Evolutionary conservation across 2,797 vertebrate genomes (phyloP).

Genomic region (Sebastes hopkinsi): DNA sequence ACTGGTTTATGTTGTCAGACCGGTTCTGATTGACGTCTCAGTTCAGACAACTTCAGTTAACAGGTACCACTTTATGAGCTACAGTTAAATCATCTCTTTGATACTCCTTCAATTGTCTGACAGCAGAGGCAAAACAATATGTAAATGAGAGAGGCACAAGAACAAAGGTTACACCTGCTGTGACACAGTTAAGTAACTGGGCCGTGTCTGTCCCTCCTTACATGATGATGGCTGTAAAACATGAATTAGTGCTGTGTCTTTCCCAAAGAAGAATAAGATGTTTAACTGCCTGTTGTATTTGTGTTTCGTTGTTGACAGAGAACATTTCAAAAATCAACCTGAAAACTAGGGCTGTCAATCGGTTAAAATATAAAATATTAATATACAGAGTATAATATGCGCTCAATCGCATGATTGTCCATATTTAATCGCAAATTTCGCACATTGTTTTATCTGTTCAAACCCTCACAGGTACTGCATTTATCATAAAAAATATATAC

Average conservation of each 20-base stretch:
- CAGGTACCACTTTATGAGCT: conserved; percentile 7
- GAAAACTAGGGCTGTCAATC: not conserved
- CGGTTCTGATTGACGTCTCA: conserved; percentile 23
- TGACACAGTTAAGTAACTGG: not conserved
- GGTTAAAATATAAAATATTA: no score
- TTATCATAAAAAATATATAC: no score
- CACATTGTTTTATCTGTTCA: no score
- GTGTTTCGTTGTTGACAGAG: not conserved
- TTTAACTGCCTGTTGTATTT: not conserved
- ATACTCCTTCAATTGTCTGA: conserved; percentile 3
- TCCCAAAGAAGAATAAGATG: not conserved
- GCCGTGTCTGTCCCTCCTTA: not conserved
- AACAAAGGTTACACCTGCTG: not conserved
- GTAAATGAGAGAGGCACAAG: not conserved
- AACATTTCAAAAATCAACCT: not conserved
- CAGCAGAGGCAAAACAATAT: not conserved
- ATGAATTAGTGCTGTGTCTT: not conserved
- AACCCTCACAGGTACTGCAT: no score
- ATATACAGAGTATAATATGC: no score
- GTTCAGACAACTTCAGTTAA: not conserved
- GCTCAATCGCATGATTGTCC: no score
- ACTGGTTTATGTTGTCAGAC: conserved; percentile 21
- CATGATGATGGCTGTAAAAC: not conserved
- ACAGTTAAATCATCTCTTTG: not conserved
- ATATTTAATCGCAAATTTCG: no score